Percentiles rank a stretch among this genome's conserved stretches.
Evolutionary conservation across 2,113 vertebrate species (phyloP).

Genomic region (Catharus minimus): DNA sequence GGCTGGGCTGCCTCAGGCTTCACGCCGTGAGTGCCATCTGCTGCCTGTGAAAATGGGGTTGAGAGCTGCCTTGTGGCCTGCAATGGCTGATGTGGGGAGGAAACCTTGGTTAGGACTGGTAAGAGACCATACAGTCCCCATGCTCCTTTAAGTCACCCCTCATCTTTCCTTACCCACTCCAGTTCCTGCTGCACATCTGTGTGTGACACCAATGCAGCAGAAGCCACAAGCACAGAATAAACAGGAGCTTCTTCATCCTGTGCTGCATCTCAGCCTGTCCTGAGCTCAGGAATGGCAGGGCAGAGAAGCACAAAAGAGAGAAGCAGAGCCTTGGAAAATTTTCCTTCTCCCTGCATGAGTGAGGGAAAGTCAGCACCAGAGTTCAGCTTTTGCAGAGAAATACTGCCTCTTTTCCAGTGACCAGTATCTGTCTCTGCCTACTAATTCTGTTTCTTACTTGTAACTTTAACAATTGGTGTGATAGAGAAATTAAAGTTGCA

Average conservation of each 20-base stretch:
- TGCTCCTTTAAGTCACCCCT: background rate
- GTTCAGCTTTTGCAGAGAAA: background rate
- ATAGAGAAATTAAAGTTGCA: background rate
- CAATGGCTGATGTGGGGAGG: background rate
- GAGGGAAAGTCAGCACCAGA: background rate
- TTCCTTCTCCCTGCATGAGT: background rate
- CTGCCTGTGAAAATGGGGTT: accelerated
- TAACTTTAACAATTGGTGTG: background rate
- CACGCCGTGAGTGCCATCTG: background rate
- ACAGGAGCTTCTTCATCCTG: background rate
- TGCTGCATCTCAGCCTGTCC: background rate
- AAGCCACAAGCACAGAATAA: background rate
- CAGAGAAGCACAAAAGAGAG: background rate
- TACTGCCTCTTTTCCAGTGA: background rate
- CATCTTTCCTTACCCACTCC: background rate
- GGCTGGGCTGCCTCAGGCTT: background rate
- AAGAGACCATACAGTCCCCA: background rate
- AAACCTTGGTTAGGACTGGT: background rate
- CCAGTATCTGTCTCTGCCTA: background rate
- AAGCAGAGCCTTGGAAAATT: background rate
- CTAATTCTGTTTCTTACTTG: background rate
- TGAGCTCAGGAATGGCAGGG: background rate
- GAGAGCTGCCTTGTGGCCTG: background rate
- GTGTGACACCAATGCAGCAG: background rate
- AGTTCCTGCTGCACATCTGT: background rate